Percentiles rank a stretch among this genome's conserved stretches.
Conservation (phyloP, 2,888 invertebrate genomes). For the Heteromurus nitidus region DNA sequence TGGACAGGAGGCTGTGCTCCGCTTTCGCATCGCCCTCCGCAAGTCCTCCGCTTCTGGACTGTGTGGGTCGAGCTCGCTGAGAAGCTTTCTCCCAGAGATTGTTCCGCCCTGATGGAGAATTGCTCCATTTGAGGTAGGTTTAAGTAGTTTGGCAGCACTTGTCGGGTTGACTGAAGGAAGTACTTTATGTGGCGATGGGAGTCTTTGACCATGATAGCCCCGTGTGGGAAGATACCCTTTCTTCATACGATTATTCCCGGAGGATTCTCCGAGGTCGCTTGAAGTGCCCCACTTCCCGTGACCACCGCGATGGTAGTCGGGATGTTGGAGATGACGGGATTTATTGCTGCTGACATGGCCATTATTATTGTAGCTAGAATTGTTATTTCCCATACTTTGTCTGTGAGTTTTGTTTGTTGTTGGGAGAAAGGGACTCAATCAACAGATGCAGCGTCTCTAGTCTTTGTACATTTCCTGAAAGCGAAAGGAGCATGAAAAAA, state of each 20-base stretch:
- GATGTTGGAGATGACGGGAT: constrained; percentile 46
- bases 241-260: constrained; percentile 71
- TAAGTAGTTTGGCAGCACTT: constrained; percentile 80
- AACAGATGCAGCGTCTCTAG: too few species aligned
- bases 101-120: constrained; percentile 89
- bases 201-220: constrained; percentile 64
- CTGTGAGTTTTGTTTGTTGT: too few species aligned
- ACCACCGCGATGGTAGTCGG: constrained; percentile 53
- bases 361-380: constrained; percentile 49
- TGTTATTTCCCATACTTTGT: constrained; percentile 57
- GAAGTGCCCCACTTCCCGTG: constrained; percentile 58
- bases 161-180: constrained; percentile 67
- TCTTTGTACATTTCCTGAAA: constrained; percentile 27
- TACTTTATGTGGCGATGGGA: constrained; percentile 70
- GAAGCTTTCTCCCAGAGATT: constrained; percentile 83
- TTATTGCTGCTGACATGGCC: constrained; percentile 40
- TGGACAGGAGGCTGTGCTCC: constrained; percentile 66
- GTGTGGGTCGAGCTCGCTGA: constrained; percentile 66
- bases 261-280: constrained; percentile 67
- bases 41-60: constrained; percentile 61
- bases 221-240: constrained; percentile 70
- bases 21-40: constrained; percentile 63
- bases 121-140: constrained; percentile 88
- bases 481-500: too few species aligned
- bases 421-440: too few species aligned